Evolutionary conservation across 1,140 invertebrate species (phyloP).

Genomic region (Agrypnia vestita): DNA sequence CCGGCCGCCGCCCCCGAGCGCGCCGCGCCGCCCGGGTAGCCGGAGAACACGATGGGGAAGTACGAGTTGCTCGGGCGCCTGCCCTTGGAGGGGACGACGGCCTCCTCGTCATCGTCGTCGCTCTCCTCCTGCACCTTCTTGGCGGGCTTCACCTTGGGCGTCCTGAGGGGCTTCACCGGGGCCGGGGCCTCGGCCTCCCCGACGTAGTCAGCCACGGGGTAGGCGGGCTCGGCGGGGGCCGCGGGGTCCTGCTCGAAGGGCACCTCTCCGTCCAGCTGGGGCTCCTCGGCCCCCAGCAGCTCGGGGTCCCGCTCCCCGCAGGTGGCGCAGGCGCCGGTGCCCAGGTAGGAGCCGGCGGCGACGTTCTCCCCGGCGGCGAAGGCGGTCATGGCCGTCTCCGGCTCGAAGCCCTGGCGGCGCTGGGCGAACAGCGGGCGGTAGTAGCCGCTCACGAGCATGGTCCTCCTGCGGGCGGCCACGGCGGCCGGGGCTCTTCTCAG

Average conservation of each 20-base stretch:
- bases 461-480: slow-evolving; percentile 42
- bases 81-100: slow-evolving; percentile 64
- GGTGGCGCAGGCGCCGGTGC: slow-evolving; percentile 47
- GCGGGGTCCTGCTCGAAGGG: slow-evolving; percentile 1
- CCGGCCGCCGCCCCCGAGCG: slow-evolving; percentile 65
- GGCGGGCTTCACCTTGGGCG: slow-evolving; percentile 65
- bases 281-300: slow-evolving; percentile 9
- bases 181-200: slow-evolving; percentile 48
- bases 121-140: slow-evolving; percentile 66
- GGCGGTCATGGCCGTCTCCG: slow-evolving; percentile 58
- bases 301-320: slow-evolving; percentile 41
- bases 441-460: slow-evolving; percentile 58
- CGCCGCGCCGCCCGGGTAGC: slow-evolving; percentile 65
- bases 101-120: slow-evolving; percentile 69
- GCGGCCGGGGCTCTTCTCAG: slow-evolving; percentile 44
- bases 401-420: slow-evolving; percentile 51
- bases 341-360: slow-evolving; percentile 58
- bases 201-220: slow-evolving; percentile 62
- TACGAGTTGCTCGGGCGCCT: slow-evolving; percentile 68
- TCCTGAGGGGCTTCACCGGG: slow-evolving; percentile 32
- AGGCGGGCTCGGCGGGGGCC: slow-evolving; percentile 56
- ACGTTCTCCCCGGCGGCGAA: slow-evolving; percentile 59
- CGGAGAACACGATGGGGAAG: slow-evolving; percentile 78
- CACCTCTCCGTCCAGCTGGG: slow-evolving; percentile 51
- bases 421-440: slow-evolving; percentile 54